Percentiles rank a stretch among this genome's conserved stretches.
Conservation (phyloP, 2,797 vertebrate species). For the Champsocephalus esox region DNA sequence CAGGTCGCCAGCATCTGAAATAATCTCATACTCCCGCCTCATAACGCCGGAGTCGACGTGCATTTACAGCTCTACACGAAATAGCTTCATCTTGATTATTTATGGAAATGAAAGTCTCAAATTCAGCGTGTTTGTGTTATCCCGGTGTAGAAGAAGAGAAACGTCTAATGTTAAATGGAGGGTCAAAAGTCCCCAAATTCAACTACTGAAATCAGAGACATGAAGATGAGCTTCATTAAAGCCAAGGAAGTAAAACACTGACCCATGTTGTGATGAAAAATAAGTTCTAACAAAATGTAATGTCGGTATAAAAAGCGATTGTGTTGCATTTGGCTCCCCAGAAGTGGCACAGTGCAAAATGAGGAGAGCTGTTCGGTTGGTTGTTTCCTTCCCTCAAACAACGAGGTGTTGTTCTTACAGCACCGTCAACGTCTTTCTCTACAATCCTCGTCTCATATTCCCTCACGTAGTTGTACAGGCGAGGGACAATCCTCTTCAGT, state of each 20-base stretch:
- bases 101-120: not conserved
- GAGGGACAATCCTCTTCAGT: constrained; percentile 70
- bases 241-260: constrained; percentile 44
- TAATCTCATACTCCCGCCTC: not conserved
- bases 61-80: constrained; percentile 22
- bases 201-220: constrained; percentile 62
- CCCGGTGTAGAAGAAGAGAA: constrained; percentile 8
- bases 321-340: constrained; percentile 47
- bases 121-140: constrained; percentile 16
- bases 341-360: constrained; percentile 12
- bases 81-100: not conserved
- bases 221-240: constrained; percentile 34
- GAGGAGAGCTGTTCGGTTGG: not conserved
- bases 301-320: constrained; percentile 41
- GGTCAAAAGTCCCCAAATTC: constrained; percentile 18
- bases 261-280: no score
- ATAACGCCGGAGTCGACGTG: not conserved
- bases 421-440: constrained; percentile 41
- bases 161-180: not conserved
- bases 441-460: constrained; percentile 14
- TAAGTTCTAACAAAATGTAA: constrained; percentile 30
- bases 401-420: constrained; percentile 19
- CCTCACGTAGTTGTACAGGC: constrained; percentile 47
- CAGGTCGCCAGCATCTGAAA: not conserved
- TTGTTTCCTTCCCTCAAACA: constrained; percentile 30